These are phyloP conservation scores for Drosophila albomicans DNA, from an alignment of 1,140 invertebrate species.

Conservation along the genomic window DNA sequence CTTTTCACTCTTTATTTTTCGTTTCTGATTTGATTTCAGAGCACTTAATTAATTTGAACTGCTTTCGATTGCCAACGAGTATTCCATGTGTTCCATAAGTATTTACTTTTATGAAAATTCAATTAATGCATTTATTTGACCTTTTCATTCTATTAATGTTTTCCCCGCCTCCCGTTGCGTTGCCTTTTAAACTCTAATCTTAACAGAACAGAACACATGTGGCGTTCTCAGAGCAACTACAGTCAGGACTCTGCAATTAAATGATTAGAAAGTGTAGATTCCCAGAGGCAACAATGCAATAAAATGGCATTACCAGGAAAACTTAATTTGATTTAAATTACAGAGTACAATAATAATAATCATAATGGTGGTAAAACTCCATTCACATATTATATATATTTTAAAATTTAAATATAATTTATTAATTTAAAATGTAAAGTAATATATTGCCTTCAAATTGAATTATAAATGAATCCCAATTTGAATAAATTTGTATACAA, in stretches of 20 bases:
- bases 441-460: too few species aligned
- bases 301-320: slow-evolving; percentile 5
- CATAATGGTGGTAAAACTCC: too few species aligned
- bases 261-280: slow-evolving; percentile 7
- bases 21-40: slow-evolving; percentile 39
- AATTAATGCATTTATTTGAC: slow-evolving; percentile 62
- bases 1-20: slow-evolving; percentile 56
- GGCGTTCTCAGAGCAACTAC: slow-evolving; percentile 1
- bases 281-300: neutral
- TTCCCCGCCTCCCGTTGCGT: slow-evolving; percentile 5
- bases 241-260: neutral
- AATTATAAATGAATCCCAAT: too few species aligned
- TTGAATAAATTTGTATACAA: too few species aligned
- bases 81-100: slow-evolving; percentile 40
- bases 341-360: too few species aligned
- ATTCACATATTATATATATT: too few species aligned
- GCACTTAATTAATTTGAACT: slow-evolving; percentile 72
- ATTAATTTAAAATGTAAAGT: too few species aligned
- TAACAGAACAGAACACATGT: slow-evolving; percentile 29
- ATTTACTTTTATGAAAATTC: slow-evolving; percentile 65
- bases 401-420: too few species aligned
- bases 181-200: slow-evolving; percentile 19
- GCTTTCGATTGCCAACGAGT: slow-evolving; percentile 49
- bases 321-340: too few species aligned
- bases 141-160: neutral